Percentiles rank a stretch among this genome's conserved stretches.
phyloP scores from a whole-genome alignment of 2,888 invertebrate genomes.

The Subacronicta megacephala region DNA sequence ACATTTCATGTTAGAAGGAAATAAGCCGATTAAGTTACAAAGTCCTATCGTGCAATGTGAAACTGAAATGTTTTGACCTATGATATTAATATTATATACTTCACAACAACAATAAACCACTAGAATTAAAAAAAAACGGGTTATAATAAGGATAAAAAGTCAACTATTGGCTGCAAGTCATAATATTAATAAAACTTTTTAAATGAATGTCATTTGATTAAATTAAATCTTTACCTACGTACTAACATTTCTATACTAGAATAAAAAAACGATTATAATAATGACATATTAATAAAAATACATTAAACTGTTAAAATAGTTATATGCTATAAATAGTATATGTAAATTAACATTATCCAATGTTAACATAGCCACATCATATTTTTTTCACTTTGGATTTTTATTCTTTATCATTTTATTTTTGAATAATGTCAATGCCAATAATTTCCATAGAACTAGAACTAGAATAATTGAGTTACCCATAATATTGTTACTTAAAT shows the following conservation, averaged over 20 bases:
- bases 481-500: no score
- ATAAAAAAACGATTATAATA: neutral
- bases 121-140: no score
- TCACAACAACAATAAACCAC: no score
- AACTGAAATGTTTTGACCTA: neutral
- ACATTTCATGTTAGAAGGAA: conserved; percentile 3
- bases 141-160: no score
- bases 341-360: conserved; percentile 21
- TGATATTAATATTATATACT: no score
- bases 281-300: neutral
- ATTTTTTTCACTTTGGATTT: neutral
- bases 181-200: neutral
- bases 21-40: conserved; percentile 17
- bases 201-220: no score
- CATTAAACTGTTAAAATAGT: conserved; percentile 15
- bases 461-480: no score
- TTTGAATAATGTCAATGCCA: neutral
- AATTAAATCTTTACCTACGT: no score
- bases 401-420: neutral
- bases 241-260: neutral
- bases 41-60: neutral
- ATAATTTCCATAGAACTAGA: no score
- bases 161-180: neutral
- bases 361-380: no score
- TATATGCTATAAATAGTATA: neutral